Conservation (phyloP, 2,797 vertebrate species). For the Pterois miles region DNA sequence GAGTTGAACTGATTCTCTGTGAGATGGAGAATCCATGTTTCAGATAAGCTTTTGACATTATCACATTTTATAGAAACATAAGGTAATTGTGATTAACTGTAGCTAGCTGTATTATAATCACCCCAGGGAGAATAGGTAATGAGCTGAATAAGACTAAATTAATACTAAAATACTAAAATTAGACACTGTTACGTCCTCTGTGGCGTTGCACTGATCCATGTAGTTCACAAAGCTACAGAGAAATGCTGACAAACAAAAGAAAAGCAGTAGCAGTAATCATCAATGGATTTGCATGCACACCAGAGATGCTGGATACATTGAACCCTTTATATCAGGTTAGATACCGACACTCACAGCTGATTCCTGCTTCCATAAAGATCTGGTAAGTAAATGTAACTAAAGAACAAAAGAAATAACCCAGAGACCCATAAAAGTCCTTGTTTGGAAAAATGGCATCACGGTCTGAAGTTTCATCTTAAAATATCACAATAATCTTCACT, state of each 20-base stretch:
- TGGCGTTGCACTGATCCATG: neutral
- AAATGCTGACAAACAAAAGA: neutral
- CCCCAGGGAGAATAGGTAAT: slow-evolving; percentile 5
- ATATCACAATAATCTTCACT: too few relatives aligned
- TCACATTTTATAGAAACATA: slow-evolving; percentile 26
- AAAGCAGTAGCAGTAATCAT: neutral
- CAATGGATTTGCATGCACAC: neutral
- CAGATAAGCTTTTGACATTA: slow-evolving; percentile 3
- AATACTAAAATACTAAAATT: slow-evolving; percentile 20
- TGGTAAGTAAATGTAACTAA: too few relatives aligned
- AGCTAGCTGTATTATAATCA: slow-evolving; percentile 22
- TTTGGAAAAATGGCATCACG: too few relatives aligned
- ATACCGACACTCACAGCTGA: neutral
- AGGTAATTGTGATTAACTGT: slow-evolving; percentile 33
- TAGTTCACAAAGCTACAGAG: neutral
- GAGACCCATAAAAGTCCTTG: too few relatives aligned
- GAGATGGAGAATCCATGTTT: neutral
- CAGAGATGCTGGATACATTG: neutral
- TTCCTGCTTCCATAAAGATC: neutral
- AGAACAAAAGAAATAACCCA: too few relatives aligned
- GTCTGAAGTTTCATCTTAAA: too few relatives aligned
- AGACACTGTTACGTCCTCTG: slow-evolving; percentile 12
- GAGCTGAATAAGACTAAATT: slow-evolving; percentile 16
- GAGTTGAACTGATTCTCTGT: neutral
- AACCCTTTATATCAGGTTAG: neutral